Percentiles rank a stretch among this genome's conserved stretches.
phyloP scores from a whole-genome alignment of 2,888 invertebrate species.

The Pimpla rufipes region DNA sequence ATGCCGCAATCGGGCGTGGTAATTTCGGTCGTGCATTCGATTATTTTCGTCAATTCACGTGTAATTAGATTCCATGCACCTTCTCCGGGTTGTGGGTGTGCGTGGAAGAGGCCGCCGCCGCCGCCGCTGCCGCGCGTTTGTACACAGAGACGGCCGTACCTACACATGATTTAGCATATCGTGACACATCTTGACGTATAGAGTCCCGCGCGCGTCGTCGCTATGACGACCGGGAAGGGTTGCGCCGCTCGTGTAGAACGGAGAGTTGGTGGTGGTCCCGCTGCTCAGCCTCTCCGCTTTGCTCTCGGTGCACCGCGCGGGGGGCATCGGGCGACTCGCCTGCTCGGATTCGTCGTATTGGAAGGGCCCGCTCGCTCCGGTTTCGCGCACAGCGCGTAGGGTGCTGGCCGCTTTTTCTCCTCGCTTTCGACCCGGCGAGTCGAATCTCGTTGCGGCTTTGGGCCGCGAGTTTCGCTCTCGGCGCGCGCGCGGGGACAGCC shows the following conservation, averaged over 20 bases:
- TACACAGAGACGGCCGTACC: not conserved
- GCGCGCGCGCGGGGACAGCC: not conserved
- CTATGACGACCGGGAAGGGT: constrained; percentile 69
- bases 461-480: too few relatives aligned
- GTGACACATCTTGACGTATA: constrained; percentile 65
- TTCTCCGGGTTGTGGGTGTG: too few relatives aligned
- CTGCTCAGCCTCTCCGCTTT: not conserved
- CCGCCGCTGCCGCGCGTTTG: too few relatives aligned
- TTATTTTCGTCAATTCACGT: too few relatives aligned
- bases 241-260: constrained; percentile 30
- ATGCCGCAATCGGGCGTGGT: too few relatives aligned
- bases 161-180: constrained; percentile 63
- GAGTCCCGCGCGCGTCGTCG: constrained; percentile 43
- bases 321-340: not conserved
- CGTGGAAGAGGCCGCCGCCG: too few relatives aligned
- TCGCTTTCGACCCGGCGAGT: not conserved
- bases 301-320: not conserved
- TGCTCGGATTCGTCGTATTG: not conserved
- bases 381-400: too few relatives aligned
- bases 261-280: not conserved
- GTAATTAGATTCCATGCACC: too few relatives aligned
- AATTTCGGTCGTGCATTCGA: too few relatives aligned
- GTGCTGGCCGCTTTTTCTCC: not conserved
- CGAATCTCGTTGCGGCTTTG: not conserved
- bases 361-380: not conserved